phyloP scores from a whole-genome alignment of 2,797 vertebrate genomes.

The Melanotaenia nigrans region DNA sequence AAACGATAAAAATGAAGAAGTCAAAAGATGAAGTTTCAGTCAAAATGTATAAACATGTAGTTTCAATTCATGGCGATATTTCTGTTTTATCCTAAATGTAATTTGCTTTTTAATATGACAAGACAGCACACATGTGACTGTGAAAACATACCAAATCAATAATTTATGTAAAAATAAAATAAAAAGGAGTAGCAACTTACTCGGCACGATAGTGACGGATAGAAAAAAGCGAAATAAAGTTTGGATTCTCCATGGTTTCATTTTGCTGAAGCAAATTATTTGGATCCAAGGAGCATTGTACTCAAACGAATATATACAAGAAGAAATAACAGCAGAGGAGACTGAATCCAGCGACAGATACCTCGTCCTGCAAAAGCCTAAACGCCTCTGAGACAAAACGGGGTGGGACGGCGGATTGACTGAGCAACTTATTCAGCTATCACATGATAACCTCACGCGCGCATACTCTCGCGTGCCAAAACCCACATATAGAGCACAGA shows the following conservation, averaged over 20 bases:
- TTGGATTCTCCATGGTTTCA: conserved; percentile 60
- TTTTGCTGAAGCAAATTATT: conserved; percentile 53
- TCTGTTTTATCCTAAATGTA: background rate
- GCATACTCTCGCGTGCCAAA: background rate
- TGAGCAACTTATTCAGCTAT: background rate
- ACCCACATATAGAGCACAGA: background rate
- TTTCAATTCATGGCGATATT: background rate
- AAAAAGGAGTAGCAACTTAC: conserved; percentile 61
- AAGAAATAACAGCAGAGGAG: background rate
- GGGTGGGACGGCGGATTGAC: conserved; percentile 36
- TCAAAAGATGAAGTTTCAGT: background rate
- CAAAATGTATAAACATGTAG: too few relatives aligned
- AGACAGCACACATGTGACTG: background rate
- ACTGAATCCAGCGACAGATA: background rate
- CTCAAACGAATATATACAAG: background rate
- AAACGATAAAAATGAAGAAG: background rate
- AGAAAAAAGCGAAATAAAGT: conserved; percentile 54
- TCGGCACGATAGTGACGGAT: conserved; percentile 54
- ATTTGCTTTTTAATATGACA: background rate
- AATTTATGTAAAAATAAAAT: background rate
- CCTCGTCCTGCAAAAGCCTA: background rate
- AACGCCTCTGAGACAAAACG: background rate
- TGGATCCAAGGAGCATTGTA: conserved; percentile 33
- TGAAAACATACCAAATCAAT: background rate
- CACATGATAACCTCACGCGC: background rate